A percentile compares a stretch with the other conserved stretches of the same genome.
Conservation (phyloP, 1,140 invertebrate species). For the Camponotus pennsylvanicus region DNA sequence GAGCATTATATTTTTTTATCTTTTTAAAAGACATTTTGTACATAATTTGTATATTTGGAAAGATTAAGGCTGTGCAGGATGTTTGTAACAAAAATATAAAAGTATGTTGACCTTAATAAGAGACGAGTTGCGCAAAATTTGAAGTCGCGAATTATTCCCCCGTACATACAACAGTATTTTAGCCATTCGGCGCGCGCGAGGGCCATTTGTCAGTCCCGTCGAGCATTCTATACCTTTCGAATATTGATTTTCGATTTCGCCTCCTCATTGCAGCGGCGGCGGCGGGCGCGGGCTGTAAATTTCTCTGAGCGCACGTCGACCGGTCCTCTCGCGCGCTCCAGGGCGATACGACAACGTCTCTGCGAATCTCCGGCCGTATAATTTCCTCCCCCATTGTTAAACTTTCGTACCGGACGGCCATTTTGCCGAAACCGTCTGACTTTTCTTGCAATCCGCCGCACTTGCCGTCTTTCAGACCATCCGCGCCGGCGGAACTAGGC, state of each 20-base stretch:
- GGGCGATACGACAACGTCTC: slow-evolving; percentile 50
- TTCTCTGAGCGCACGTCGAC: slow-evolving; percentile 53
- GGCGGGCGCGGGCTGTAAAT: slow-evolving; percentile 45
- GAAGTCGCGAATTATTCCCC: slow-evolving; percentile 25
- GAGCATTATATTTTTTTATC: not conserved
- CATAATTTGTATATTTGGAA: not conserved
- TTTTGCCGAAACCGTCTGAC: slow-evolving; percentile 61
- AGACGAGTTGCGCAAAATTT: not conserved
- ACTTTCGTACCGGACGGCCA: slow-evolving; percentile 57
- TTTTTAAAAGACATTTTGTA: not conserved
- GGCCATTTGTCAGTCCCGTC: slow-evolving; percentile 57
- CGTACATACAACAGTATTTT: slow-evolving; percentile 46
- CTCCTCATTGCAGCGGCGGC: slow-evolving; percentile 47
- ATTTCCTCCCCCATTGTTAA: slow-evolving; percentile 59
- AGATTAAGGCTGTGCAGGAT: not conserved
- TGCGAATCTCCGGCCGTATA: slow-evolving; percentile 59
- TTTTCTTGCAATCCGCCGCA: slow-evolving; percentile 10
- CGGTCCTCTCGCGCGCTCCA: not conserved
- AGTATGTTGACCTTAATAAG: not conserved
- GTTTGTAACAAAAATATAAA: not conserved
- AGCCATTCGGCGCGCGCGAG: slow-evolving; percentile 52
- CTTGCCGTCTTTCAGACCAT: slow-evolving; percentile 35
- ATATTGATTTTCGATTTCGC: slow-evolving; percentile 61
- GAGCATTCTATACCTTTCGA: slow-evolving; percentile 60
- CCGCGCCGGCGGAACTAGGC: slow-evolving; percentile 1